Evolutionary conservation across 2,113 vertebrate genomes (phyloP), one percentile per base, ranked within the genome.

Genomic region (Furnarius figulus): DNA sequence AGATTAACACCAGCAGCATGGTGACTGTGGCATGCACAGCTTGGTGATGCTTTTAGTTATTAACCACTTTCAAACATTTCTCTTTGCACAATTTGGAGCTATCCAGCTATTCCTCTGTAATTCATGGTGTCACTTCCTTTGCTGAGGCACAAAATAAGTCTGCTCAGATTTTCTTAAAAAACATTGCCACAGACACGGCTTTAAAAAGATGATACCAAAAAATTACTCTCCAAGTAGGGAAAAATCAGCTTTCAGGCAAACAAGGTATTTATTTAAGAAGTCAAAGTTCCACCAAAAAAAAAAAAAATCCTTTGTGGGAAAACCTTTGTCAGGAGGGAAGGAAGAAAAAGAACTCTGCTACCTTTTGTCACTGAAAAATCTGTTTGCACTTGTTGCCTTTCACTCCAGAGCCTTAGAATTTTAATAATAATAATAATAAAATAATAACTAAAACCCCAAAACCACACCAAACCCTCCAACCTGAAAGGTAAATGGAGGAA

Each of bases 81-180:
- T 52, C 22, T 80, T 53, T 22, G 20, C 16, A 30, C 7, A 62
- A 35, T 75, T 79, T 56, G 49, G 46, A 83, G 23, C 46, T 5
- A 33, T 33, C 23, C 42, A 84, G 42, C 19, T 17, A 77, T 62
- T 53, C 23, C 70, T 77, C 19, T 24, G 4, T 5, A 67, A 71
- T 56, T 53, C 0, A 0, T 10, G 6, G 17, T 49, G 19, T 35
- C 3, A 2, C 3, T 35, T 86, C 42, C 25, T 75, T 46, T 86
- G 23, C 39, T 52, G 11, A 74, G 19, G 23, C 13, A 93, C 4
- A 56, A 87, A 75, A 4, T 24, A 73, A 55, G 8, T 19, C 28
- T 67, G 31, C 1, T 2, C 14, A 72, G 52, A 28, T 63, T 39
- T 78, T 80, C 56, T 66, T 35, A 42, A 20, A 70, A 76, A 68